A percentile compares a stretch with the other conserved stretches of the same genome.
phyloP scores from a whole-genome alignment of 1,140 invertebrate genomes.

The Drosophila mayri region DNA sequence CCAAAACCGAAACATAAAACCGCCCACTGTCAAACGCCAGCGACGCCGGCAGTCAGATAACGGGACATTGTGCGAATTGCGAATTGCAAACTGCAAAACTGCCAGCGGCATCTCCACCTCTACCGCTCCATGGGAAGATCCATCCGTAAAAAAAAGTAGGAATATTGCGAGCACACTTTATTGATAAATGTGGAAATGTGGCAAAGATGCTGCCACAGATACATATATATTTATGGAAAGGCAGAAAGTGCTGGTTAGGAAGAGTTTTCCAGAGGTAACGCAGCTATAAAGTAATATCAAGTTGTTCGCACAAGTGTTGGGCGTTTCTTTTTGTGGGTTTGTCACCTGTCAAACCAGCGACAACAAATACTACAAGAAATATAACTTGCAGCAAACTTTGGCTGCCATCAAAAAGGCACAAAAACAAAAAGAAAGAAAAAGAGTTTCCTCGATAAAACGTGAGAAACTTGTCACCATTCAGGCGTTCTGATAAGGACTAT shows the following conservation, averaged over 20 bases:
- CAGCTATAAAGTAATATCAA: constrained; percentile 36
- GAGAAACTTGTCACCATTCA: constrained; percentile 67
- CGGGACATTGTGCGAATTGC: constrained; percentile 67
- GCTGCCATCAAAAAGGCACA: neutral
- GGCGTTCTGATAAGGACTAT: constrained; percentile 61
- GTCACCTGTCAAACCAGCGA: constrained; percentile 24
- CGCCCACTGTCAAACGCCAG: constrained; percentile 64
- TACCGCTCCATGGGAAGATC: neutral
- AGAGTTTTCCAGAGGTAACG: constrained; percentile 1
- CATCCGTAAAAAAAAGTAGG: constrained; percentile 18
- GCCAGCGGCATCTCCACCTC: constrained; percentile 24
- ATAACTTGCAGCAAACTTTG: constrained; percentile 38
- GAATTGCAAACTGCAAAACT: constrained; percentile 58
- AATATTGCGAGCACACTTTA: constrained; percentile 61
- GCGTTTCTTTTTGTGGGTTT: constrained; percentile 35
- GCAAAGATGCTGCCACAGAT: constrained; percentile 49
- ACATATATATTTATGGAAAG: constrained; percentile 24
- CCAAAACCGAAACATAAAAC: constrained; percentile 75
- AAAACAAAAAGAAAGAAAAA: constrained; percentile 16
- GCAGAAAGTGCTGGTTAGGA: constrained; percentile 1
- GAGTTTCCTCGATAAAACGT: constrained; percentile 60
- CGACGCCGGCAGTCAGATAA: constrained; percentile 48
- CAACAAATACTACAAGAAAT: constrained; percentile 33
- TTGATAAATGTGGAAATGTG: constrained; percentile 72
- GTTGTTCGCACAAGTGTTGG: constrained; percentile 50